Evolutionary conservation across 2,797 vertebrate genomes (phyloP).

Genomic region (Mallotus villosus): DNA sequence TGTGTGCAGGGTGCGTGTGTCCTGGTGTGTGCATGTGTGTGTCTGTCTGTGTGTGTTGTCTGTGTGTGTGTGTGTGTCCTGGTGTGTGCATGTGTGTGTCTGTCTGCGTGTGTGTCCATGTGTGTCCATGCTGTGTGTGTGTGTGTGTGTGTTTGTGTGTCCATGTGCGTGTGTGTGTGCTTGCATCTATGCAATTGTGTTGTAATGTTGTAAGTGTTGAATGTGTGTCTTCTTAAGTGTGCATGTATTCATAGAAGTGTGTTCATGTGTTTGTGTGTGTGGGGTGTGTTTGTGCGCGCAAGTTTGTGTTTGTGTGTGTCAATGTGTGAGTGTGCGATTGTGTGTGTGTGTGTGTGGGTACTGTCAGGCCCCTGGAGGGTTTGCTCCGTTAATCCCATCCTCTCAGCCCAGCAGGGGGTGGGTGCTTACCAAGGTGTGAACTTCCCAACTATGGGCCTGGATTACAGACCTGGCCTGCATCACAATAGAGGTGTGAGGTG

Average conservation of each 20-base stretch:
- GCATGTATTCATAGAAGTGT: not conserved
- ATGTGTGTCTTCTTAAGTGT: not conserved
- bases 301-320: constrained; percentile 30
- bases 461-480: constrained; percentile 64
- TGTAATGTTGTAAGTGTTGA: not conserved
- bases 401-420: constrained; percentile 56
- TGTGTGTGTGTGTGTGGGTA: not conserved
- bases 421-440: constrained; percentile 66
- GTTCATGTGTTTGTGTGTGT: not conserved
- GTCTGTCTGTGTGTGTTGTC: constrained; percentile 4
- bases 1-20: not conserved
- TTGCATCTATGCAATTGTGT: not conserved
- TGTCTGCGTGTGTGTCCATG: constrained; percentile 6
- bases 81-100: constrained; percentile 3
- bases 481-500: constrained; percentile 67
- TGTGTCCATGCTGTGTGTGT: not conserved
- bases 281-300: constrained; percentile 4
- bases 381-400: constrained; percentile 51
- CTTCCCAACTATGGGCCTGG: constrained; percentile 53
- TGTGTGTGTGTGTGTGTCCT: not conserved
- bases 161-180: not conserved
- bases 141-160: constrained; percentile 2
- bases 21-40: constrained; percentile 5
- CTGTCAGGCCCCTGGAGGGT: constrained; percentile 30
- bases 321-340: not conserved